Percentiles rank a stretch among this genome's conserved stretches.
phyloP scores from a whole-genome alignment of 2,797 vertebrate genomes.

The Aldrovandia affinis region DNA sequence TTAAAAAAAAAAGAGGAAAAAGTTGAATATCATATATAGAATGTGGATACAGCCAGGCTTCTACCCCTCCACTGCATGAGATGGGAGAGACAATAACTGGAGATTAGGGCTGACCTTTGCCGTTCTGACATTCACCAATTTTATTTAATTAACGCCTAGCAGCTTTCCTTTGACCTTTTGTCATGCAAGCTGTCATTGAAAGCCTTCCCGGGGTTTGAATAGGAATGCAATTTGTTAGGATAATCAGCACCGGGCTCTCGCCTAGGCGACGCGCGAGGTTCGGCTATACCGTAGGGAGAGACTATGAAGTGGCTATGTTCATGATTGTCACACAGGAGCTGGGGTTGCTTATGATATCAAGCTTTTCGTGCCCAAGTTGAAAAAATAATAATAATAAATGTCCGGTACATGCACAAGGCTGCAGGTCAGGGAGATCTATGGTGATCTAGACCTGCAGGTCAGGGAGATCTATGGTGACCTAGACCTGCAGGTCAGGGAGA shows the following conservation, averaged over 20 bases:
- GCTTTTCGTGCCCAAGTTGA: background rate
- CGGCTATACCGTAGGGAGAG: background rate
- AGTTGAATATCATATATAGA: slow-evolving; percentile 32
- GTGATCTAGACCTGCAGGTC: no score
- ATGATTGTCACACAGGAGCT: background rate
- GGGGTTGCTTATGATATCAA: background rate
- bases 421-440: background rate
- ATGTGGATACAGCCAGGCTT: slow-evolving; percentile 29
- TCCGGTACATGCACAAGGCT: background rate
- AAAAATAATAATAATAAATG: background rate
- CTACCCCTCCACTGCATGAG: background rate
- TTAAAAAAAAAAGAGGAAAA: slow-evolving; percentile 34
- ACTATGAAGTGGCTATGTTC: background rate
- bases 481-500: no score
- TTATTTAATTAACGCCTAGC: slow-evolving; percentile 52
- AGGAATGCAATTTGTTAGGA: slow-evolving; percentile 46
- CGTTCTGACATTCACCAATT: slow-evolving; percentile 50
- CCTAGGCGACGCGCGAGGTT: slow-evolving; percentile 25
- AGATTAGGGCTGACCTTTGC: slow-evolving; percentile 55
- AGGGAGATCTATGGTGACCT: background rate
- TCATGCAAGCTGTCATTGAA: slow-evolving; percentile 48
- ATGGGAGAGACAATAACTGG: slow-evolving; percentile 38
- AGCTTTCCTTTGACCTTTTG: slow-evolving; percentile 42
- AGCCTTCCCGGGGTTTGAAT: slow-evolving; percentile 39
- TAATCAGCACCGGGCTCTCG: slow-evolving; percentile 40